phyloP scores from a whole-genome alignment of 2,113 vertebrate species.

The Dasypus novemcinctus region DNA sequence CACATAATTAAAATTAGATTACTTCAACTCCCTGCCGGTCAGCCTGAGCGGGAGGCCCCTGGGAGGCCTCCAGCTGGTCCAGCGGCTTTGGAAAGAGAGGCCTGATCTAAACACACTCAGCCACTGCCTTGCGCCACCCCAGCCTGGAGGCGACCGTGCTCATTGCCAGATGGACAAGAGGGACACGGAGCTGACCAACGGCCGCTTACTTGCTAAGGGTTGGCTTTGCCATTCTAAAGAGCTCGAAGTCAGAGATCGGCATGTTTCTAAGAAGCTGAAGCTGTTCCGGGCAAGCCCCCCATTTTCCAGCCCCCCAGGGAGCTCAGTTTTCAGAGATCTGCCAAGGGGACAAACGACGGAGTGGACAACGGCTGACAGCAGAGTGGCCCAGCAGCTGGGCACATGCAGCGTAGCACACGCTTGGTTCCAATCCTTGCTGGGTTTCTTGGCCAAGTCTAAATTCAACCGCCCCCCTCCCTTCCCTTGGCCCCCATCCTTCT shows the following conservation, averaged over 20 bases:
- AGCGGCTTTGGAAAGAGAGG: constrained; percentile 78
- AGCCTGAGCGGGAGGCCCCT: constrained; percentile 79
- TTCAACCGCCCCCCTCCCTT: not conserved
- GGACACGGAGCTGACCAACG: constrained; percentile 59
- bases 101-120: constrained; percentile 80
- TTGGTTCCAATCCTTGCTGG: not conserved
- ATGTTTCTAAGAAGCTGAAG: not conserved
- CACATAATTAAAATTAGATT: constrained; percentile 89
- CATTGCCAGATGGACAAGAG: constrained; percentile 65
- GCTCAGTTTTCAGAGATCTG: not conserved
- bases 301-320: not conserved
- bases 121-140: constrained; percentile 73
- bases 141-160: constrained; percentile 76
- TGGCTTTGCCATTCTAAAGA: constrained; percentile 42
- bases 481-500: not conserved
- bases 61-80: constrained; percentile 85
- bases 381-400: not conserved
- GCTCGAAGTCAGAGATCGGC: constrained; percentile 11
- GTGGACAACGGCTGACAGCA: rapidly evolving
- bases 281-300: not conserved
- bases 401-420: rapidly evolving
- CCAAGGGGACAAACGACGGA: not conserved
- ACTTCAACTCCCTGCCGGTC: constrained; percentile 84
- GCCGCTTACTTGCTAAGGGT: constrained; percentile 59
- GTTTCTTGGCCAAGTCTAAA: constrained; percentile 8